Evolutionary conservation across 2,888 invertebrate species (phyloP), one percentile per base, ranked within the genome.

Genomic region (Acrocyrtus sp.): DNA sequence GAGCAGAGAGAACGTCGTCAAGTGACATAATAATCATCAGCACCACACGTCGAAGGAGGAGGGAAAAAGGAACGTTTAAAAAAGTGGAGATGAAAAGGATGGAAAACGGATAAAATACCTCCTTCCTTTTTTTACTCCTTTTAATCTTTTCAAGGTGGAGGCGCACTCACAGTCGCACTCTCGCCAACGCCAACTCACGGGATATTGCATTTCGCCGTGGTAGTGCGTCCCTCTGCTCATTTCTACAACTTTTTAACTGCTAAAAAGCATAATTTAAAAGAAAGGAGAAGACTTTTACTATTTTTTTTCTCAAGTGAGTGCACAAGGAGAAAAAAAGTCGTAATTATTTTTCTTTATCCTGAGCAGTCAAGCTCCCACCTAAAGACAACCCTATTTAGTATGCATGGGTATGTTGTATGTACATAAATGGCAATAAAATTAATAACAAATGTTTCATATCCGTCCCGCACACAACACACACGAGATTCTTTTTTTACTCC

Each of bases 1-100:
- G 43, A 54, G n/a, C n/a, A n/a, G n/a, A 39, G 61, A 27, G 47
- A 54, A 68, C 47, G 63, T 58, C 63, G 65, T 58, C 53, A 54
- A 72, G 72, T 72, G 72, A 72, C 72, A 72, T 72, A 72, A 72
- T 72, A 72, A 72, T 72, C 72, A 72, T 45, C 69, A 69, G 39
- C 15, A 50, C 21, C 24, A 29, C 39, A 61, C 21, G 53, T 39
- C 34, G 47, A 26, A 39, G 26, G 60, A 67, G 56, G 56, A 60
- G 48, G 51, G n/a, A n/a, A 61, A 60, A 58, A 29, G 24, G 21
- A 60, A 48, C 12, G 2, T 62, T 1, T 15, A 17, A 50, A 51
- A 19, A n/a, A n/a, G n/a, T n/a, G n/a, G n/a, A 4, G 29, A 26
- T 15, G 27, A 65, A 29, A 58, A 48, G 26, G 2, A 51, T 12